Conservation (phyloP, 1,140 invertebrate species). For the Heterodera carotae region DNA sequence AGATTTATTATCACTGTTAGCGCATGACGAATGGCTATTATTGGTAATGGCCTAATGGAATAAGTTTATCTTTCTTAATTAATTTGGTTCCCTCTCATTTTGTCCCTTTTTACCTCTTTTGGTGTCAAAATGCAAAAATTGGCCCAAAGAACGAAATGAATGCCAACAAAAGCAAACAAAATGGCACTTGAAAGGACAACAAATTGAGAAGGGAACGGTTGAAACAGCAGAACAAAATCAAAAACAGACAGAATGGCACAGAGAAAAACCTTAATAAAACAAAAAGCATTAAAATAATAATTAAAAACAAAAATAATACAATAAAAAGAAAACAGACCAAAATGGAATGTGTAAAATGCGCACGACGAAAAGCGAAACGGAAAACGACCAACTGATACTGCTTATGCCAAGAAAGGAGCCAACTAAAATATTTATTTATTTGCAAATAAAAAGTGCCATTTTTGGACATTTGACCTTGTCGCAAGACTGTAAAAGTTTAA, state of each 20-base stretch:
- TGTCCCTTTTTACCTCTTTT: constrained; percentile 47
- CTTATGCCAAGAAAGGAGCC: constrained; percentile 44
- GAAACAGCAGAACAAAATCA: constrained; percentile 1
- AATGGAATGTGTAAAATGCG: constrained; percentile 22
- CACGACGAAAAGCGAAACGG: constrained; percentile 34
- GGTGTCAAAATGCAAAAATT: constrained; percentile 42
- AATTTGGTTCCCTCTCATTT: constrained; percentile 23
- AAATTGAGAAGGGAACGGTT: not conserved
- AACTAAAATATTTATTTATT: constrained; percentile 34
- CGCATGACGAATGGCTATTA: constrained; percentile 1
- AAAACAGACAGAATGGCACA: constrained; percentile 35
- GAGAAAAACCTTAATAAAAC: constrained; percentile 42
- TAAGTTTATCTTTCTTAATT: not conserved
- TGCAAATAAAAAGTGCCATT: not conserved
- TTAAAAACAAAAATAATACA: constrained; percentile 14
- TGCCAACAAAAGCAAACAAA: constrained; percentile 43
- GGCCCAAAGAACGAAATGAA: constrained; percentile 47
- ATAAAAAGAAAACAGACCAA: constrained; percentile 46
- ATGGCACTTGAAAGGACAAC: not conserved
- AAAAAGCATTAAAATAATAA: not conserved
- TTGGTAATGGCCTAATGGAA: not conserved
- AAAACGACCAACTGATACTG: constrained; percentile 43
- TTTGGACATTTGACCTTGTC: not conserved
- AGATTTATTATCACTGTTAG: not conserved
- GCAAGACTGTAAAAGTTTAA: constrained; percentile 45